phyloP scores from a whole-genome alignment of 2,113 vertebrate genomes.

The Pseudolaguvia tuberculata region DNA sequence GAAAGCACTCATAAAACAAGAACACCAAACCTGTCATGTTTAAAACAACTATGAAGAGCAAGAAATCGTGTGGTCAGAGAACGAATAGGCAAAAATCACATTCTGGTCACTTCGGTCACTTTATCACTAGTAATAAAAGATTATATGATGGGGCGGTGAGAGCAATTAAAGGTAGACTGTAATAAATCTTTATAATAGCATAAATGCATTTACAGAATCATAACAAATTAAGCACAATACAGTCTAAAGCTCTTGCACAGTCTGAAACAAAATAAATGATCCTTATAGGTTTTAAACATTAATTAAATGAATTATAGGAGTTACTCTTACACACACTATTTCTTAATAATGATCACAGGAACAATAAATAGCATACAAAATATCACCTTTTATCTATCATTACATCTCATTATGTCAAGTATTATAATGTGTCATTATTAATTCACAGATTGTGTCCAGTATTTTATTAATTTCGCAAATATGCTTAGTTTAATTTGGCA shows the following conservation, averaged over 20 bases:
- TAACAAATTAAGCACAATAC: conserved; percentile 21
- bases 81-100: conserved; percentile 20
- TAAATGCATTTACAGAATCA: conserved; percentile 23
- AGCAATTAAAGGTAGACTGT: conserved; percentile 27
- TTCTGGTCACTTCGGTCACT: conserved; percentile 17
- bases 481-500: not conserved
- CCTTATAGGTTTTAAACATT: not conserved
- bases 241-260: conserved; percentile 10
- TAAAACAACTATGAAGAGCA: conserved; percentile 34
- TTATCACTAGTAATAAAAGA: conserved; percentile 36
- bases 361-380: not conserved
- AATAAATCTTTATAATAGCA: conserved; percentile 32
- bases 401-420: not conserved
- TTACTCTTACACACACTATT: conserved; percentile 8
- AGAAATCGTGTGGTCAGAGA: conserved; percentile 14
- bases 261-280: conserved; percentile 33
- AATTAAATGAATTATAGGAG: conserved; percentile 5
- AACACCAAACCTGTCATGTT: conserved; percentile 27
- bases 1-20: conserved; percentile 62
- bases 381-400: not conserved
- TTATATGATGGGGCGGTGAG: conserved; percentile 29
- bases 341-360: conserved; percentile 9
- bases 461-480: not conserved
- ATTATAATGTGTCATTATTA: conserved; percentile 11
- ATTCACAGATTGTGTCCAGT: not conserved